Evolutionary conservation across 2,113 vertebrate species (phyloP).

Genomic region (Taurulus bubalis): DNA sequence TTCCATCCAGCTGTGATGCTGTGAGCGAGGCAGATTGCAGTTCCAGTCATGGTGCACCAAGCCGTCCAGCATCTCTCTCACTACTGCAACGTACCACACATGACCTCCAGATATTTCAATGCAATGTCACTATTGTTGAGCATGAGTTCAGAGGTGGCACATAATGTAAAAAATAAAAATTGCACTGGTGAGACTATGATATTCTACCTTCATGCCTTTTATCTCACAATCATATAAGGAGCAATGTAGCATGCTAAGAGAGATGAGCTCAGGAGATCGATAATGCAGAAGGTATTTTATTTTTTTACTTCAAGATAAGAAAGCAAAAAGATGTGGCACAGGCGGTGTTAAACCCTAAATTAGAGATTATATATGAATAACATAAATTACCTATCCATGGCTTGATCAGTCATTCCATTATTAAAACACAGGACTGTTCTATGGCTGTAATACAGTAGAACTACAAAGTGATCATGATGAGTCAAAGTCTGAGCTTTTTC

Average conservation of each 20-base stretch:
- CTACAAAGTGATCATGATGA: constrained; percentile 34
- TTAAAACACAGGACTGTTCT: neutral
- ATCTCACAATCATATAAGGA: neutral
- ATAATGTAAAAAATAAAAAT: too few relatives aligned
- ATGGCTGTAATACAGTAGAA: neutral
- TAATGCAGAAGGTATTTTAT: neutral
- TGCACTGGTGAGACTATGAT: neutral
- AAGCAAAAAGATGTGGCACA: constrained; percentile 2
- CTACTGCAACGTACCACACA: neutral
- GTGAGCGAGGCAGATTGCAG: constrained; percentile 20
- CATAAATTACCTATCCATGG: neutral
- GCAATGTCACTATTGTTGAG: neutral
- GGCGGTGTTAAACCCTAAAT: neutral
- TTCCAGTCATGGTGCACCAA: neutral
- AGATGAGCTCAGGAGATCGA: constrained; percentile 25
- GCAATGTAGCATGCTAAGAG: neutral
- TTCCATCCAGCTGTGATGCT: constrained; percentile 31
- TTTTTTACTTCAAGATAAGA: constrained; percentile 1
- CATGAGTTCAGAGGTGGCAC: neutral
- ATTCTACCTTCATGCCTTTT: neutral
- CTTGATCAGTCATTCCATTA: neutral
- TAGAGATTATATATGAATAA: neutral
- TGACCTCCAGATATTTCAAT: constrained; percentile 16
- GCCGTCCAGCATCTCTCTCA: neutral
- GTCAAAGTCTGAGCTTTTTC: constrained; percentile 38